Conservation (phyloP, 2,888 invertebrate species). For the Xanthia togata region DNA sequence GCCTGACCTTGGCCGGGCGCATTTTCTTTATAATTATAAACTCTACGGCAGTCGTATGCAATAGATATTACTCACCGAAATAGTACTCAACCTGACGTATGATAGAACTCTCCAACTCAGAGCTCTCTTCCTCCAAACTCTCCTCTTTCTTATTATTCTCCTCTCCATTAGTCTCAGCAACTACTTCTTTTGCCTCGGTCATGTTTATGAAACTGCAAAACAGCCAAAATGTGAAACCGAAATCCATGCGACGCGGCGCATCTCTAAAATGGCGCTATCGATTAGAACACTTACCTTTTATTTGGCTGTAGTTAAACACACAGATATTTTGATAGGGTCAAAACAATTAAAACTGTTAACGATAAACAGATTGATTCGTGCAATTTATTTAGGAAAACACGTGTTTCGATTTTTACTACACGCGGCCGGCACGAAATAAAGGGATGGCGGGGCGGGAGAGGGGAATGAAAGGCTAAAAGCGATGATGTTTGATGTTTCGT, state of each 20-base stretch:
- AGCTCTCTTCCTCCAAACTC: conserved; percentile 70
- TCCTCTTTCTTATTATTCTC: conserved; percentile 73
- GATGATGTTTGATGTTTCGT: conserved; percentile 40
- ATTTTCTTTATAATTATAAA: conserved; percentile 38
- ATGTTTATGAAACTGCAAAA: conserved; percentile 71
- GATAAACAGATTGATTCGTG: conserved; percentile 36
- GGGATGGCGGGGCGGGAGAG: conserved; percentile 11
- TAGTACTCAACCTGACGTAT: conserved; percentile 93
- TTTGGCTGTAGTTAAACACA: conserved; percentile 14
- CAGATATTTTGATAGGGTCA: conserved; percentile 4
- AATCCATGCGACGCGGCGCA: conserved; percentile 38
- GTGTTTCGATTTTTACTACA: conserved; percentile 72
- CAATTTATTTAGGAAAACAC: conserved; percentile 68
- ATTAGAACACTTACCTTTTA: conserved; percentile 42
- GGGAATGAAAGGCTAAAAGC: not conserved
- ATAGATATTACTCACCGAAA: conserved; percentile 83
- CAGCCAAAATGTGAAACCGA: conserved; percentile 14
- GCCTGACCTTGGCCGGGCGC: conserved; percentile 30
- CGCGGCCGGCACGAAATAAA: conserved; percentile 68
- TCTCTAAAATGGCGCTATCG: conserved; percentile 52
- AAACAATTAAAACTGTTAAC: conserved; percentile 11
- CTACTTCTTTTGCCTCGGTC: conserved; percentile 83
- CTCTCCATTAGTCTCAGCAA: conserved; percentile 77
- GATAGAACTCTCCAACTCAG: conserved; percentile 90
- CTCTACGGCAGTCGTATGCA: conserved; percentile 39